Base-by-base conservation (phyloP, 2,888 invertebrate genomes). In the Lasioglossum morio region DNA sequence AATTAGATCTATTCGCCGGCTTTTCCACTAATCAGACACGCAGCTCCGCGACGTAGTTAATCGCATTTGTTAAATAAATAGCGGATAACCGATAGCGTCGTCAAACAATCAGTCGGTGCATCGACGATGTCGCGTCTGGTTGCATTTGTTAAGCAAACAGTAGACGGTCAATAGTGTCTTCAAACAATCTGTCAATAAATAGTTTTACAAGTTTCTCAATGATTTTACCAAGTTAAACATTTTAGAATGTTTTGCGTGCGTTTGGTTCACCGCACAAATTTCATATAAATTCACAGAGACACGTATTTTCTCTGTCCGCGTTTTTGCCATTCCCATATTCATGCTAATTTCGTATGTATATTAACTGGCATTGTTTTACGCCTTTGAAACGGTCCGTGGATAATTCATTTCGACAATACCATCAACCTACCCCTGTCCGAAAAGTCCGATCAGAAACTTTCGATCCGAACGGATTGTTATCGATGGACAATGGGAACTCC, bases 391-490 rank as follows among this genome's bases (percentile, higher is more conserved):
- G 16, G 12, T 30, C 2, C 40, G 12, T 40, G 19, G 30, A n/a
- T 37, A 80, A 74, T 82, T 43, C n/a, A 27, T 74, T 69, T 69
- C 46, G 27, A 46, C 43, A 19, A n/a, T 57, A 37, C 57, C 57
- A 46, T 27, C 19, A 37, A 16, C 34, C 66, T n/a, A 23, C 46
- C 8, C 60, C n/a, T 40, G 40, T n/a, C 48, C 48, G 63, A 66
- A 76, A 72, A 76, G 66, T 82, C 34, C 53, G 72, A 43, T 72
- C n/a, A 34, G n/a, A 16, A 63, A 70, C 40, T 70, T 70, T 70
- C 40, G 40, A 69, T 37, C 37, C 69, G n/a, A 8, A 43, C 23
- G 34, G 37, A 69, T 69, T 23, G 69, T 23, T 23, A 8, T 4
- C 37, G 23, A n/a, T n/a, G 69, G 4, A 40, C 70, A 70, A 40